Percentiles rank a stretch among this genome's conserved stretches.
Conservation (phyloP, 2,797 vertebrate genomes). For the Limnodromus scolopaceus region DNA sequence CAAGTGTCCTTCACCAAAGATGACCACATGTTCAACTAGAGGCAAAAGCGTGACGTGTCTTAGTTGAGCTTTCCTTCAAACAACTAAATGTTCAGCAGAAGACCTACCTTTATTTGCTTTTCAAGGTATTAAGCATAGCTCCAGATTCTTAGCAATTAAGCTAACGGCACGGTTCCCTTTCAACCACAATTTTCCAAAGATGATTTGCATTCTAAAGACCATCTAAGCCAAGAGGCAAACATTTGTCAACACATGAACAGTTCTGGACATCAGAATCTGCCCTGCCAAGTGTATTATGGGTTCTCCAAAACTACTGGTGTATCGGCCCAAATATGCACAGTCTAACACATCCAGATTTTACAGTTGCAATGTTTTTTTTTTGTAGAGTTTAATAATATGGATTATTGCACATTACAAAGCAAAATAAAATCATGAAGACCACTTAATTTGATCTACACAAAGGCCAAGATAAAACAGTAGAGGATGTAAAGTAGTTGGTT, state of each 20-base stretch:
- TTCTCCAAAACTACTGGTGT: neutral
- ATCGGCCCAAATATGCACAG: neutral
- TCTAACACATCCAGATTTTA: neutral
- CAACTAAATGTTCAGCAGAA: neutral
- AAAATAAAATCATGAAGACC: constrained; percentile 20
- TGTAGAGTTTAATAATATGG: neutral
- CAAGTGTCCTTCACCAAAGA: neutral
- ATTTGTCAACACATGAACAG: neutral
- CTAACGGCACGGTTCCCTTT: neutral
- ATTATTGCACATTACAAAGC: neutral
- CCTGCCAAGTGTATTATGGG: neutral
- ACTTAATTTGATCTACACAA: neutral
- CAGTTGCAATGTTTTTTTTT: neutral
- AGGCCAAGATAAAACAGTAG: neutral
- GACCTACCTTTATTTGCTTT: neutral
- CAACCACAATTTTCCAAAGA: neutral
- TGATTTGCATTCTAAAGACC: neutral
- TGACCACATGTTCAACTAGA: neutral
- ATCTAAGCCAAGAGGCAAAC: neutral
- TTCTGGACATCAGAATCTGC: neutral
- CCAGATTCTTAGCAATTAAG: neutral
- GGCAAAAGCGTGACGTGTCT: neutral
- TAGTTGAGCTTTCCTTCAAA: neutral
- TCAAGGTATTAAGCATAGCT: neutral
- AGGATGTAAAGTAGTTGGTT: neutral